Evolutionary conservation across 2,113 vertebrate species (phyloP).

Genomic region (Nicator chloris): DNA sequence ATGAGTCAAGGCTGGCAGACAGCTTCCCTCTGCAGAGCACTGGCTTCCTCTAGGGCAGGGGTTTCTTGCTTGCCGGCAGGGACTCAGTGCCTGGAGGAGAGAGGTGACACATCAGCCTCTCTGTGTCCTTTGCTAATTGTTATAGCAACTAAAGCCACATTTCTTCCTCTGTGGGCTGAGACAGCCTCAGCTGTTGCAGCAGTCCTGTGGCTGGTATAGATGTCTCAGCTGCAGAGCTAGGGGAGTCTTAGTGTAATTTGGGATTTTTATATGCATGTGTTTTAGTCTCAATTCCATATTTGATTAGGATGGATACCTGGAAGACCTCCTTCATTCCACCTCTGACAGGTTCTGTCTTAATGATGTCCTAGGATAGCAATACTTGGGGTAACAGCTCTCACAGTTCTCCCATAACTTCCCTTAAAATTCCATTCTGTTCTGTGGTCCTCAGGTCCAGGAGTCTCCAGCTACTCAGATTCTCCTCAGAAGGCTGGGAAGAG

Average conservation of each 20-base stretch:
- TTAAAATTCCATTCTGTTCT: neutral
- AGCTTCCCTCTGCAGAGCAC: neutral
- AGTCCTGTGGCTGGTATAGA: neutral
- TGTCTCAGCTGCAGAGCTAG: neutral
- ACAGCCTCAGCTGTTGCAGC: neutral
- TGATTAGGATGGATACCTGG: neutral
- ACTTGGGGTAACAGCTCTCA: neutral
- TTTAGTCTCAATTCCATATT: neutral
- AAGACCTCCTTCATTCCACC: neutral
- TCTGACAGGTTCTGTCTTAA: neutral
- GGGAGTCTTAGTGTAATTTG: neutral
- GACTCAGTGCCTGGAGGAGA: neutral
- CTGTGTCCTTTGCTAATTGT: neutral
- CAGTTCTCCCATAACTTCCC: neutral
- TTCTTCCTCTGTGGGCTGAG: neutral
- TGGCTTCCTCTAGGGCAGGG: neutral
- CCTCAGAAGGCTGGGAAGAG: slow-evolving; percentile 12
- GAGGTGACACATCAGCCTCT: neutral
- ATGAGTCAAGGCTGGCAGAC: neutral
- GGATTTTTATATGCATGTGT: neutral
- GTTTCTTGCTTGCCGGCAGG: neutral
- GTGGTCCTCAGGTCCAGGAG: neutral
- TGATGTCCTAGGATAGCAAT: neutral
- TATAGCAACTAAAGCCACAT: neutral
- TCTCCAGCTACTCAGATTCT: slow-evolving; percentile 3